Base-by-base conservation (phyloP, 2,797 vertebrate species). In the Botia almorhae region DNA sequence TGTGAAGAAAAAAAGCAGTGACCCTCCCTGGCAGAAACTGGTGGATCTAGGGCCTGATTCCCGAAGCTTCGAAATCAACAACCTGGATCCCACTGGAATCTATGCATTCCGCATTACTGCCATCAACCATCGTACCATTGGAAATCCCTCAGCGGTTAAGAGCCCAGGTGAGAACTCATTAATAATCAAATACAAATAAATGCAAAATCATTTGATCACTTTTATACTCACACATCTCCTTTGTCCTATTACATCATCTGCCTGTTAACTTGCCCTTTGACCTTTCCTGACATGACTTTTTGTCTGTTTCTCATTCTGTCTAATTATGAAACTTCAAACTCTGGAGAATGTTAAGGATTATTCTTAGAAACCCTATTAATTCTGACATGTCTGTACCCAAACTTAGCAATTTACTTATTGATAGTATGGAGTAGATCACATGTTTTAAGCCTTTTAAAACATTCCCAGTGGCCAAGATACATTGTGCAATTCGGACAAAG, bases 31-130 rank as follows among this genome's bases (percentile, higher is more conserved):
- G 97, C 92, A 95, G 84, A 92, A 81, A 0, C 93, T 90, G 1
- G 89, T 89, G 2, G 87, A 94, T 84, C 92, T 94, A 11, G 90
- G 96, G 17, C 93, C 96, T 0, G 92, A 93, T 7, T 89, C 86
- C 82, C 93, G 96, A 2, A 90, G 81, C 76, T 87, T 91, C 71
- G 93, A 90, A 56, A 88, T 96, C 39, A 91, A 90, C 8, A 94
- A 91, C 19, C 86, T 97, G 88, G 95, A 94, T 75, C 96, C 96
- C 0, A 89, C 89, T 0, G 82, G 89, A 69, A 90, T 89, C 21
- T 98, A 96, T 48, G 93, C 93, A 78, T 96, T 98, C 88, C 94
- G 95, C 2, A 82, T 98, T 87, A 90, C 91, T 83, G 95, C 95
- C 7, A 85, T 97, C 85, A 98, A 98, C 88, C 95, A 96, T 88